Evolutionary conservation across 2,113 vertebrate species (phyloP).

Genomic region (Cyphomyrus plagiostoma): DNA sequence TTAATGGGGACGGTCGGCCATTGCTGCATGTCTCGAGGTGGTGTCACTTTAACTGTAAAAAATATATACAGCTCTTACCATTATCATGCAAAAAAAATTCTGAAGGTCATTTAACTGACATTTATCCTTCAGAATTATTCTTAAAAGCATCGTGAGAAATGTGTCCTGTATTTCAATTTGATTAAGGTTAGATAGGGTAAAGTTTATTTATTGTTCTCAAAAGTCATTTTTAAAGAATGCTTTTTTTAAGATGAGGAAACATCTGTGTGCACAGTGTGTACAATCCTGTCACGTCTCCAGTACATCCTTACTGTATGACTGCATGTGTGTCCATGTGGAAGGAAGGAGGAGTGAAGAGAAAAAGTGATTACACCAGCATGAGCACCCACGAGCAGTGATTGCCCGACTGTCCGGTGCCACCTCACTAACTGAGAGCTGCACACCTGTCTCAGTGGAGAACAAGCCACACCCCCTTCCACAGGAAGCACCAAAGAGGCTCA

Average conservation of each 20-base stretch:
- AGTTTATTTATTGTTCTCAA: neutral
- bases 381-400: neutral
- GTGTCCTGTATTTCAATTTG: neutral
- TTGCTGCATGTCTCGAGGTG: slow-evolving; percentile 8
- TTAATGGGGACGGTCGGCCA: slow-evolving; percentile 21
- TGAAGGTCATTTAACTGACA: neutral
- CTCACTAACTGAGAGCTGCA: slow-evolving; percentile 33
- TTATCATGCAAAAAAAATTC: neutral
- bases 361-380: neutral
- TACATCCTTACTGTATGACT: neutral
- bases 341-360: neutral
- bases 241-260: neutral
- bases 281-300: neutral
- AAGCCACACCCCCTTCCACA: slow-evolving; percentile 30
- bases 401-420: slow-evolving; percentile 43
- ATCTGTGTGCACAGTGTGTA: neutral
- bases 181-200: neutral
- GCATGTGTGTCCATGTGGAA: neutral
- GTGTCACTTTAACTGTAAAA: neutral
- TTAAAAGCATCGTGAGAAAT: neutral
- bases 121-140: neutral
- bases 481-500: slow-evolving; percentile 29
- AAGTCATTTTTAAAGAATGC: neutral
- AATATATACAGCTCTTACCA: neutral
- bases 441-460: slow-evolving; percentile 36